A percentile compares a stretch with the other conserved stretches of the same genome.
Evolutionary conservation across 53 echinoderm and acorn worm species (phyloP).

Genomic region (Paracentrotus lividus): DNA sequence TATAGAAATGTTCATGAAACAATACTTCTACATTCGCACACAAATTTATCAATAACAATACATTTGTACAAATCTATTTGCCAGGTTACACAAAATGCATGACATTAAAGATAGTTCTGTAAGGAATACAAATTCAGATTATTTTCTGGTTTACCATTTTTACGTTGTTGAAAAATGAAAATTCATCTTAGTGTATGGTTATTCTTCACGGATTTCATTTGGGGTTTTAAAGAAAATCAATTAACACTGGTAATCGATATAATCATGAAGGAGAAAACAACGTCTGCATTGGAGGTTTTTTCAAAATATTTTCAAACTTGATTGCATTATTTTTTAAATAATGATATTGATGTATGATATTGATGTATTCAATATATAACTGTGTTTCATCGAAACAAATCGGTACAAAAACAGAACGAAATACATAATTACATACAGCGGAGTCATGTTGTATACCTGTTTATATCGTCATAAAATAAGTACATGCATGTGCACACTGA

Average conservation of each 20-base stretch:
- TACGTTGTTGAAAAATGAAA: background rate
- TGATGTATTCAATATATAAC: too few species aligned
- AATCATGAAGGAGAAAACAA: too few species aligned
- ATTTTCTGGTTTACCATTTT: background rate
- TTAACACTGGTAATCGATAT: too few species aligned
- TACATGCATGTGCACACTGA: background rate
- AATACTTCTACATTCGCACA: constrained; percentile 40
- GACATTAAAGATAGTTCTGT: background rate
- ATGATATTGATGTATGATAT: too few species aligned
- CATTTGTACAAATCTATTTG: constrained; percentile 30
- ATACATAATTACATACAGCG: background rate
- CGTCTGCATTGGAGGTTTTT: too few species aligned
- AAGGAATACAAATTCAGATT: constrained; percentile 17
- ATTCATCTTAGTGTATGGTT: background rate
- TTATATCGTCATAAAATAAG: background rate
- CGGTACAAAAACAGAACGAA: background rate
- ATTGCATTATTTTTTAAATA: too few species aligned
- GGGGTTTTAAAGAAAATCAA: background rate
- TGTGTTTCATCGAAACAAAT: background rate
- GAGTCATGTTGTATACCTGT: background rate
- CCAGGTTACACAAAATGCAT: background rate
- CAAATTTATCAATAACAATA: background rate
- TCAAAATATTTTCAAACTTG: too few species aligned
- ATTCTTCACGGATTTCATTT: background rate
- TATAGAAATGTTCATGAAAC: constrained; percentile 59